Percentiles rank a stretch among this genome's conserved stretches.
Conservation (phyloP, 2,797 vertebrate species). For the Syngnathus acus region DNA sequence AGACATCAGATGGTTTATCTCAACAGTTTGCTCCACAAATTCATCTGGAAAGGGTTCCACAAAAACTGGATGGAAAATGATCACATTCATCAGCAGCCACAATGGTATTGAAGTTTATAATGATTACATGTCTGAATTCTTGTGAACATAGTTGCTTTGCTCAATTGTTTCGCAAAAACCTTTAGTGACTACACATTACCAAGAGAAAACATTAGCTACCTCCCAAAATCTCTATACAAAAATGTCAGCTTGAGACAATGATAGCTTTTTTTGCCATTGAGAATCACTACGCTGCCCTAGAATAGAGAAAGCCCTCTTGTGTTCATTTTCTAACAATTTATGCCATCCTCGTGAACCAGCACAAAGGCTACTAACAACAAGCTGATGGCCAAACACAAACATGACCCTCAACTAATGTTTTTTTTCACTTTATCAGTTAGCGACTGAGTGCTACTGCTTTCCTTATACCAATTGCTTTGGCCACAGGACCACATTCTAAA, state of each 20-base stretch:
- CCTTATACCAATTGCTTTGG: neutral
- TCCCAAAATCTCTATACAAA: neutral
- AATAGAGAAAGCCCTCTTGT: neutral
- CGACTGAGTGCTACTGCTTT: neutral
- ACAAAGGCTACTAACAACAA: neutral
- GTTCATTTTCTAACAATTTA: neutral
- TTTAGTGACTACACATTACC: neutral
- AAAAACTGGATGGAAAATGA: neutral
- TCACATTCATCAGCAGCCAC: neutral
- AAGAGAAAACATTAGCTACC: neutral
- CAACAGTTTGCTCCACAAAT: neutral
- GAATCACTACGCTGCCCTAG: neutral
- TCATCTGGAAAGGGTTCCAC: neutral
- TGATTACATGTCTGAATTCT: neutral
- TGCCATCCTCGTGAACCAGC: neutral
- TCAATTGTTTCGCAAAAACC: neutral
- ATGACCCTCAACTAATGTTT: neutral
- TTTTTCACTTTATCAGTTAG: neutral
- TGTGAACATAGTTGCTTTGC: neutral
- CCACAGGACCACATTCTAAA: neutral
- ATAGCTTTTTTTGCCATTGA: neutral
- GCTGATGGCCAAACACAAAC: neutral
- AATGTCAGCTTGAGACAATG: neutral
- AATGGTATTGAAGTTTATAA: neutral
- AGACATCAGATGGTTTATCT: neutral